A percentile compares a stretch with the other conserved stretches of the same genome.
These are phyloP conservation scores for Brachionus paranguensis DNA, from an alignment of 1,140 invertebrate species.

Conservation along the genomic window DNA sequence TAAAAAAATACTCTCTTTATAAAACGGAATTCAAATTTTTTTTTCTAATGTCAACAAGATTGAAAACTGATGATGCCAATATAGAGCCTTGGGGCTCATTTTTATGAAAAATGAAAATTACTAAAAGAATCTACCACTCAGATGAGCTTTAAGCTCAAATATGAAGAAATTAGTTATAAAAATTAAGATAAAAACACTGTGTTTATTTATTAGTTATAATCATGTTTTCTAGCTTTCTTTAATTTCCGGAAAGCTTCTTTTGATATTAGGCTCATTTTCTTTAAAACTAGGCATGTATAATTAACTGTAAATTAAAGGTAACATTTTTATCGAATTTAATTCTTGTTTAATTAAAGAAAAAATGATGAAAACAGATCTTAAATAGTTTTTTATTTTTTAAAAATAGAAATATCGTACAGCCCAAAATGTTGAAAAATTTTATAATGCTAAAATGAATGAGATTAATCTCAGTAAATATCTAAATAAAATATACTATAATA, in stretches of 20 bases:
- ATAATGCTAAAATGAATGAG: background rate
- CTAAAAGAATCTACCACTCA: background rate
- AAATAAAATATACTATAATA: background rate
- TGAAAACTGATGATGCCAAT: too few relatives aligned
- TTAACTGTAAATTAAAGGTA: background rate
- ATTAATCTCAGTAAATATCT: background rate
- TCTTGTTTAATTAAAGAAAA: background rate
- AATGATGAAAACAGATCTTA: background rate
- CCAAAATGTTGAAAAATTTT: background rate
- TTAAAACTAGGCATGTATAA: background rate
- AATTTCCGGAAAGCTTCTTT: background rate
- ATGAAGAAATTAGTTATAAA: background rate
- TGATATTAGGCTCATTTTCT: background rate
- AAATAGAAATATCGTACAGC: background rate
- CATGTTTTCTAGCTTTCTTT: background rate
- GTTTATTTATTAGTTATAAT: background rate
- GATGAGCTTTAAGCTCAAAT: background rate
- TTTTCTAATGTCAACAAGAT: too few relatives aligned
- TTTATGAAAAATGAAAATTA: background rate
- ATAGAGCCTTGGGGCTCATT: background rate
- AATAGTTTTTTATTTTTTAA: background rate
- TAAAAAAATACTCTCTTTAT: too few relatives aligned
- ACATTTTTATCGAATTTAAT: background rate
- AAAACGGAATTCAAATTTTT: too few relatives aligned
- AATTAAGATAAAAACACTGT: background rate